Conservation (phyloP, 2,113 vertebrate species). For the Axis porcinus region DNA sequence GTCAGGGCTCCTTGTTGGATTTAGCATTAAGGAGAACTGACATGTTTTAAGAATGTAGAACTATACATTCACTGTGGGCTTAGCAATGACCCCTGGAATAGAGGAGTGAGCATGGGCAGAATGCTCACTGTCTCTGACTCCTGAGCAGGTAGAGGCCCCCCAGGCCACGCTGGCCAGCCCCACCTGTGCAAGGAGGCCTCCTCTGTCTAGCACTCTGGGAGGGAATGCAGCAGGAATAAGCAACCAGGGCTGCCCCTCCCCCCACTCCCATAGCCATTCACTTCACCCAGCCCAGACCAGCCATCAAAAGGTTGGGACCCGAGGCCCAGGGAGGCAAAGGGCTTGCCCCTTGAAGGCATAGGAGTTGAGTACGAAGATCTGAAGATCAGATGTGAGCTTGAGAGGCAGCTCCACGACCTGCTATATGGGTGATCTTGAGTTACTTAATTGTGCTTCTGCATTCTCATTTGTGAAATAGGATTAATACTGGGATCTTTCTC, state of each 20-base stretch:
- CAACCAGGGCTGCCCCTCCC: accelerated
- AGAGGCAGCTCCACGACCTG: not conserved
- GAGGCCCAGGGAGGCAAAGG: not conserved
- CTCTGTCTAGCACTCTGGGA: not conserved
- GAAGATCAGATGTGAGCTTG: not conserved
- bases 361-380: not conserved
- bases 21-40: not conserved
- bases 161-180: not conserved
- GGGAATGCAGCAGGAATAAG: too few relatives aligned
- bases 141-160: not conserved
- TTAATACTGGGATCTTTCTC: not conserved
- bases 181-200: not conserved
- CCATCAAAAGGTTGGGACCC: not conserved
- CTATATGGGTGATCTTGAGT: not conserved
- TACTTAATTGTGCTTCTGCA: not conserved
- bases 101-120: accelerated
- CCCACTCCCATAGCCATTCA: too few relatives aligned
- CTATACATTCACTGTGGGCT: not conserved
- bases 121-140: not conserved
- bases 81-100: not conserved
- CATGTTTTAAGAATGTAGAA: not conserved
- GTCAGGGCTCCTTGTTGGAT: not conserved
- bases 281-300: not conserved
- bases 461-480: not conserved
- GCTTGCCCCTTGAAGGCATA: not conserved